Conservation (phyloP, 2,797 vertebrate species). For the Enteromius afrohamiltoni region DNA sequence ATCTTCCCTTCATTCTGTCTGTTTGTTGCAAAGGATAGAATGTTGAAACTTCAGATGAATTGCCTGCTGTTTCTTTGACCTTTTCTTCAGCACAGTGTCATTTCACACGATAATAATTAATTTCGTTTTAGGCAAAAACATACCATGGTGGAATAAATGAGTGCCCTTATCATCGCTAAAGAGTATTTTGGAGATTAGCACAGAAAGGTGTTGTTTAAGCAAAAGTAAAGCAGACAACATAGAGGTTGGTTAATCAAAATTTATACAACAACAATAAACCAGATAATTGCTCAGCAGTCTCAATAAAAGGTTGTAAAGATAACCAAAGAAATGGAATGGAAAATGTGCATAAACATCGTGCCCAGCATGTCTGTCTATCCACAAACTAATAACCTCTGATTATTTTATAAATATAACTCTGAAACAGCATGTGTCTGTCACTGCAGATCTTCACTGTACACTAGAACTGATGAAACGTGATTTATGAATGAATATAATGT, state of each 20-base stretch:
- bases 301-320: background rate
- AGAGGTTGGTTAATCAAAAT: background rate
- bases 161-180: background rate
- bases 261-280: background rate
- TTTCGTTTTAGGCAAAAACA: background rate
- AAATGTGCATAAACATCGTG: background rate
- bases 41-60: no score
- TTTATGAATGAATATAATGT: slow-evolving; percentile 3
- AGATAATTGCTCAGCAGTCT: background rate
- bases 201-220: background rate
- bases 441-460: background rate
- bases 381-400: background rate
- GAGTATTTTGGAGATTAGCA: background rate
- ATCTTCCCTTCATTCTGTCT: background rate
- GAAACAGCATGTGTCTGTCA: background rate
- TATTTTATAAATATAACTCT: background rate
- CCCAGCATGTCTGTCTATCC: background rate
- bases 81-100: background rate
- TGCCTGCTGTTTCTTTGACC: background rate
- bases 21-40: background rate
- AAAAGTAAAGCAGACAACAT: background rate
- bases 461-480: background rate
- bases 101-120: background rate
- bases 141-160: background rate
- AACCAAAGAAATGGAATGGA: background rate